phyloP scores from a whole-genome alignment of 2,113 vertebrate genomes.

The Gallinago paraguaiae region DNA sequence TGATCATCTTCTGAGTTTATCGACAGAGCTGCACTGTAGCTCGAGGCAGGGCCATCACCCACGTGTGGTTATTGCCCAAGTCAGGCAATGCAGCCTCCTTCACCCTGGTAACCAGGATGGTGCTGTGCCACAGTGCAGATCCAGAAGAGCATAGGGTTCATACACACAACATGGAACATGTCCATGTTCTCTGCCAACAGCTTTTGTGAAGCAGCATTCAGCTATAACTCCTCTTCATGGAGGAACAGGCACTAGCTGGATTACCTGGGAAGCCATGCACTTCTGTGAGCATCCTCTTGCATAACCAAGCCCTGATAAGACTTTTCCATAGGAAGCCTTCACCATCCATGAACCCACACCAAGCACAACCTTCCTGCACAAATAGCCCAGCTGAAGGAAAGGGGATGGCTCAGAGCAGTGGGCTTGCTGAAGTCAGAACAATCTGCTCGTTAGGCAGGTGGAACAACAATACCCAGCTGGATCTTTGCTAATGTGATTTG shows the following conservation, averaged over 20 bases:
- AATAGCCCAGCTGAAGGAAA: neutral
- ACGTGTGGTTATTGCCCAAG: accelerated
- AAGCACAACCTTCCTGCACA: neutral
- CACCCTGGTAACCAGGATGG: accelerated
- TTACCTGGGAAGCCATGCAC: neutral
- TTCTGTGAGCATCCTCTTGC: neutral
- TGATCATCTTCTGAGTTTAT: neutral
- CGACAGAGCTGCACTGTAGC: neutral
- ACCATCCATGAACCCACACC: neutral
- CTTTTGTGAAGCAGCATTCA: neutral
- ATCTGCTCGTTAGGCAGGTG: neutral
- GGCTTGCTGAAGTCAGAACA: neutral
- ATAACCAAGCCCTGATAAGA: neutral
- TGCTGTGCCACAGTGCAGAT: accelerated
- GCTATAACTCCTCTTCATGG: neutral
- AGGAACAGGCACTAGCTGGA: neutral
- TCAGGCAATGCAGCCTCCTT: neutral
- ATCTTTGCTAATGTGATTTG: neutral
- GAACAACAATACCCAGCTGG: neutral
- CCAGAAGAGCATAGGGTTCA: accelerated
- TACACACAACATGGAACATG: too few relatives aligned
- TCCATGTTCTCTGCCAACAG: neutral
- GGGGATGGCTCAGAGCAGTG: neutral
- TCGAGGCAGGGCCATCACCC: neutral
- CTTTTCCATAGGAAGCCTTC: neutral